Conservation (phyloP, 2,797 vertebrate genomes). For the Rhabdophis nuchalis region DNA sequence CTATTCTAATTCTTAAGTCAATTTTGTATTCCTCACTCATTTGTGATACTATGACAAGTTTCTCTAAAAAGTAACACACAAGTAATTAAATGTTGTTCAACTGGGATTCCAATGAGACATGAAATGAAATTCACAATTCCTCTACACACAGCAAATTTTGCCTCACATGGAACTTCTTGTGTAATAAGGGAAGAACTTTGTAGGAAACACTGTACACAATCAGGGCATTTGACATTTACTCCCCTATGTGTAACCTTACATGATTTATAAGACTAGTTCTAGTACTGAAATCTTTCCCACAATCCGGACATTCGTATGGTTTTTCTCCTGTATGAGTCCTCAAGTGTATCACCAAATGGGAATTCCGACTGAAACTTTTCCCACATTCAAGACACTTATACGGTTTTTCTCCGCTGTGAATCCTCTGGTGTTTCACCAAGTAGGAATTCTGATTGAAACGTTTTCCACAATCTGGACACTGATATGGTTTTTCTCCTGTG, state of each 20-base stretch:
- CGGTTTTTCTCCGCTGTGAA: neutral
- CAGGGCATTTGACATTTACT: too few species aligned
- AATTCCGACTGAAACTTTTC: neutral
- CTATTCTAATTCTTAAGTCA: too few species aligned
- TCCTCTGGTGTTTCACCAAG: neutral
- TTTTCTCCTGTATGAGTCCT: too few species aligned
- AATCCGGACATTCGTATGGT: too few species aligned
- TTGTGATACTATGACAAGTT: neutral
- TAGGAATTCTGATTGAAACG: neutral
- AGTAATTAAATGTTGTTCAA: neutral
- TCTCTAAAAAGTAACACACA: neutral
- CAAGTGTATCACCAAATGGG: too few species aligned
- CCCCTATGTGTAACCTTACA: neutral
- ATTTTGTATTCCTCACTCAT: neutral
- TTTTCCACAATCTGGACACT: neutral
- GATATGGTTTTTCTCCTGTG: neutral
- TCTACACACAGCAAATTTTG: too few species aligned
- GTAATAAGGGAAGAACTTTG: neutral
- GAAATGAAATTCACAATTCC: neutral
- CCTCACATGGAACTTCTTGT: too few species aligned
- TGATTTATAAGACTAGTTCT: conserved; percentile 14
- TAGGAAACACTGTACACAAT: too few species aligned
- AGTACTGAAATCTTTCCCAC: neutral
- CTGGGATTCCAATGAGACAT: neutral
- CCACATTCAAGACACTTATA: neutral